Conservation (phyloP, 2,888 invertebrate species). For the Eristalinus aeneus region DNA sequence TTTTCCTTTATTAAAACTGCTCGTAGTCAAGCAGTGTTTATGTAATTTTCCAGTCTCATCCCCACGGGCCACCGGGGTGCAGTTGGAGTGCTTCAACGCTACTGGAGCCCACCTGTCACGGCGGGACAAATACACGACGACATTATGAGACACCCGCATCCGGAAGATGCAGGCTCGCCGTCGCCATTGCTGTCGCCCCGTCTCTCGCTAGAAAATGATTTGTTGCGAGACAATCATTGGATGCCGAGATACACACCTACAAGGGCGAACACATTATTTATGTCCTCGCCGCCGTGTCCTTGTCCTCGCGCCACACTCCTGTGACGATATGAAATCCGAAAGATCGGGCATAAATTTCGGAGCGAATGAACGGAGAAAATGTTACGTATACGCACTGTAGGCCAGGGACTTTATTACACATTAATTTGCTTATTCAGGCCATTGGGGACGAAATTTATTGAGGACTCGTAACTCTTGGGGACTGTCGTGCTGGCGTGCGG, state of each 20-base stretch:
- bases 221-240: slow-evolving; percentile 48
- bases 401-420: slow-evolving; percentile 45
- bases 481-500: slow-evolving; percentile 10
- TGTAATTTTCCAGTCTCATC: slow-evolving; percentile 33
- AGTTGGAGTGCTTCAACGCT: not conserved
- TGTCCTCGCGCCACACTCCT: not conserved
- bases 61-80: not conserved
- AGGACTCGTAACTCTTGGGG: slow-evolving; percentile 56
- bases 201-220: slow-evolving; percentile 50
- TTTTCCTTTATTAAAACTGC: slow-evolving; percentile 64
- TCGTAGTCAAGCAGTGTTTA: slow-evolving; percentile 60
- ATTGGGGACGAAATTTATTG: slow-evolving; percentile 53
- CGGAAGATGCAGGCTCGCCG: not conserved
- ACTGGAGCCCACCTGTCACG: not conserved
- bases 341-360: slow-evolving; percentile 47
- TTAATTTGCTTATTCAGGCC: slow-evolving; percentile 53
- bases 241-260: slow-evolving; percentile 14
- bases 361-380: slow-evolving; percentile 26
- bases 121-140: not conserved
- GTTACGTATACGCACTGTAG: slow-evolving; percentile 58
- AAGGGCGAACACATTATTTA: not conserved
- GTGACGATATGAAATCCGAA: slow-evolving; percentile 44
- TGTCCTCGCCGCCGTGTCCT: not conserved
- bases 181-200: not conserved
- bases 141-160: not conserved